phyloP scores from a whole-genome alignment of 2,113 vertebrate species.

The Orientallactaga bullata region DNA sequence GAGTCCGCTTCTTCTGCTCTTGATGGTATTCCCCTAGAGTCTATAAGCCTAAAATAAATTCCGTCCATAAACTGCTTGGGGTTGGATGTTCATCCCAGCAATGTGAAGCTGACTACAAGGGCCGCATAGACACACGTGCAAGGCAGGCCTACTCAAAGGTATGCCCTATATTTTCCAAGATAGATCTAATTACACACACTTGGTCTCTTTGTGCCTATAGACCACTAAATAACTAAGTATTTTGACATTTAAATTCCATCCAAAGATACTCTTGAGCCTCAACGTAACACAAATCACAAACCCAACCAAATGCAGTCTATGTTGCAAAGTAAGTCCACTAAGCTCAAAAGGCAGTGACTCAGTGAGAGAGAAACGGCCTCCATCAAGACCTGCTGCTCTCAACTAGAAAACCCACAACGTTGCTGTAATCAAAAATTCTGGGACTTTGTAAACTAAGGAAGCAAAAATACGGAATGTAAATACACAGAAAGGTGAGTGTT shows the following conservation, averaged over 20 bases:
- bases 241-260: neutral
- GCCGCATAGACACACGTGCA: neutral
- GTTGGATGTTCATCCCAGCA: no score
- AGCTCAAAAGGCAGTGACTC: neutral
- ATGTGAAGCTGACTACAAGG: no score
- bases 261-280: neutral
- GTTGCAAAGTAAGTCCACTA: neutral
- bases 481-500: neutral
- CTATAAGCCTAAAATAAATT: no score
- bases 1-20: no score
- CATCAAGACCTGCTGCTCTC: neutral
- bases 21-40: no score
- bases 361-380: neutral
- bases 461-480: neutral
- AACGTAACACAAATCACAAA: neutral
- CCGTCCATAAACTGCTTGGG: no score
- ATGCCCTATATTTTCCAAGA: neutral
- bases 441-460: neutral
- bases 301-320: neutral
- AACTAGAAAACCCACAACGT: neutral
- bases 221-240: constrained; percentile 11
- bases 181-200: neutral
- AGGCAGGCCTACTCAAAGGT: neutral
- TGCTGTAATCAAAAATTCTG: neutral
- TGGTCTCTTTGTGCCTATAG: neutral